Percentiles rank a stretch among this genome's conserved stretches.
Evolutionary conservation across 2,888 invertebrate genomes (phyloP).

Genomic region (Platypus cylindrus): DNA sequence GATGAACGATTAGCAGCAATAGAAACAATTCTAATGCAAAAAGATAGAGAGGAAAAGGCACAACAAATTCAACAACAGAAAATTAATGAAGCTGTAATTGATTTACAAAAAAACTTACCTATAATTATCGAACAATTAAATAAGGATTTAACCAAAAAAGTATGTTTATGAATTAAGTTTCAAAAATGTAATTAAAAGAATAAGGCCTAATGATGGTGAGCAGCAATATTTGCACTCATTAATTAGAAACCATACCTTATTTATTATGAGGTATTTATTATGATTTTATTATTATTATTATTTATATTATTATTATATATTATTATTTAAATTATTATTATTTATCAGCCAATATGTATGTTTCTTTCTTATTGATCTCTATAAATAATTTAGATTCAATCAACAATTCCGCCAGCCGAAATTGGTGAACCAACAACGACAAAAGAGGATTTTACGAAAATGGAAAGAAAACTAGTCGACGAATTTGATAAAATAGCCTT

Average conservation of each 20-base stretch:
- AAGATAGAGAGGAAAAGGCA: conserved; percentile 52
- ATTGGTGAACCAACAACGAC: conserved; percentile 21
- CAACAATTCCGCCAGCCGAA: conserved; percentile 20
- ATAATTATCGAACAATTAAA: conserved; percentile 36
- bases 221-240: too few relatives aligned
- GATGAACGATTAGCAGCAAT: conserved; percentile 66
- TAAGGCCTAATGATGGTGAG: too few relatives aligned
- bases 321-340: too few relatives aligned
- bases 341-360: too few relatives aligned
- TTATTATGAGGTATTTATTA: too few relatives aligned
- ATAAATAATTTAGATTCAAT: conserved; percentile 12
- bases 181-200: too few relatives aligned
- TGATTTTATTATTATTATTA: too few relatives aligned
- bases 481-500: conserved; percentile 28
- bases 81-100: conserved; percentile 45
- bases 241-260: too few relatives aligned
- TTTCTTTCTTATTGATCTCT: conserved; percentile 3
- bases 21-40: conserved; percentile 62
- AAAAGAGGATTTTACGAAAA: conserved; percentile 25
- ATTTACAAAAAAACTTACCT: conserved; percentile 38
- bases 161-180: too few relatives aligned
- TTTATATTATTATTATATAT: too few relatives aligned
- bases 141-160: conserved; percentile 30
- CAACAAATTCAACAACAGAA: conserved; percentile 51
- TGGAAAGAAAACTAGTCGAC: conserved; percentile 23